Evolutionary conservation across 2,888 invertebrate species (phyloP).

Genomic region (Tetragonisca angustula): DNA sequence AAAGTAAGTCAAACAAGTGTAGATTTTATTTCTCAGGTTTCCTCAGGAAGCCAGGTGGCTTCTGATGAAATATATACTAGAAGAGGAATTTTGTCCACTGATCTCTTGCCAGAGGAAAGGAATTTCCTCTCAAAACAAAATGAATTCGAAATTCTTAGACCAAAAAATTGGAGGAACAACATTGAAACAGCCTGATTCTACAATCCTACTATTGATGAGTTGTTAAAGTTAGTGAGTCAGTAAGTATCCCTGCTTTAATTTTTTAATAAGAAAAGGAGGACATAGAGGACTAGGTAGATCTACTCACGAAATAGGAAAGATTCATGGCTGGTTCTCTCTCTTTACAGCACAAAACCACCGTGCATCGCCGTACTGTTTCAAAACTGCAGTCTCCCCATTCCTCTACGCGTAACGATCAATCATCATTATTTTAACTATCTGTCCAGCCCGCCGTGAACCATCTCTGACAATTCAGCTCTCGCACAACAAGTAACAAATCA

Average conservation of each 20-base stretch:
- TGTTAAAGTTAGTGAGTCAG: too few relatives aligned
- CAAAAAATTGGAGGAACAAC: background rate
- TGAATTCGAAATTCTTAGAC: background rate
- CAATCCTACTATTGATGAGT: background rate
- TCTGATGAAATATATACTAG: too few relatives aligned
- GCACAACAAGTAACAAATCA: background rate
- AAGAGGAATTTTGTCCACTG: too few relatives aligned
- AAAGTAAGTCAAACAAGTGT: too few relatives aligned
- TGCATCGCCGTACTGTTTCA: background rate
- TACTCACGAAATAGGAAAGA: constrained; percentile 59
- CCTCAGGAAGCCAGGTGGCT: too few relatives aligned
- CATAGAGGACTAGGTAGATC: background rate
- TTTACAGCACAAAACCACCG: background rate
- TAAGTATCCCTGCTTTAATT: too few relatives aligned
- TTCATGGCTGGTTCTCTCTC: constrained; percentile 41
- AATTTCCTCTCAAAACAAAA: too few relatives aligned
- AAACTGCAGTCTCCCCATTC: background rate
- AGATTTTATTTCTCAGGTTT: too few relatives aligned
- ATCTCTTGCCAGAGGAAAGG: too few relatives aligned
- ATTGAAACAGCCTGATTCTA: background rate
- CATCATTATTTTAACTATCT: background rate
- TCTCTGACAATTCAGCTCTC: background rate
- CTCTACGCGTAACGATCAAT: background rate
- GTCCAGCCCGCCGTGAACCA: background rate
- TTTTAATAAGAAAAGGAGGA: background rate